A percentile compares a stretch with the other conserved stretches of the same genome.
phyloP scores from a whole-genome alignment of 2,113 vertebrate genomes.

The Charadrius vociferus region DNA sequence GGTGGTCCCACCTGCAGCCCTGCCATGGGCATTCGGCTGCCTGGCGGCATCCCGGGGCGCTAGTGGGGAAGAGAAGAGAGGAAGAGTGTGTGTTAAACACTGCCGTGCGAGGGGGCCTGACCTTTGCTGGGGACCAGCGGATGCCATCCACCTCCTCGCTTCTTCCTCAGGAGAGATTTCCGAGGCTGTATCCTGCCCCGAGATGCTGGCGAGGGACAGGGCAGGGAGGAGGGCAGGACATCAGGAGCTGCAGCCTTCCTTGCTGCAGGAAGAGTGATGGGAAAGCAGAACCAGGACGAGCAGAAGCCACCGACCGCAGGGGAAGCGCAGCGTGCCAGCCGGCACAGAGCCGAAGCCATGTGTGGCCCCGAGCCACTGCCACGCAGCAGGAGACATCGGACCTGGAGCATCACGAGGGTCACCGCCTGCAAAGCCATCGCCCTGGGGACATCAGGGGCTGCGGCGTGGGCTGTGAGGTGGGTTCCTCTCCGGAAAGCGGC shows the following conservation, averaged over 20 bases:
- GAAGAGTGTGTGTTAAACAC: fast-evolving
- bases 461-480: fast-evolving
- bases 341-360: not conserved
- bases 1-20: constrained; percentile 84
- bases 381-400: fast-evolving
- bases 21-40: constrained; percentile 83
- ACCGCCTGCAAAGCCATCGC: not conserved
- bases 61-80: constrained; percentile 42
- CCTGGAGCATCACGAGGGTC: not conserved
- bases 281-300: not conserved
- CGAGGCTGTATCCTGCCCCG: fast-evolving
- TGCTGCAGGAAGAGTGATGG: not conserved
- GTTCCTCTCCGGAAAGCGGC: not conserved
- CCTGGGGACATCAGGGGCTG: not conserved
- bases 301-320: not conserved
- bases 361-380: not conserved
- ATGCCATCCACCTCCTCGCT: fast-evolving
- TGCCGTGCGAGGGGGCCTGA: fast-evolving
- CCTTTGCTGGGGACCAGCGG: not conserved
- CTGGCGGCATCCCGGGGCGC: constrained; percentile 87
- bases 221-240: not conserved
- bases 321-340: not conserved
- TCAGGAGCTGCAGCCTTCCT: not conserved
- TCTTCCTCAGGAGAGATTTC: not conserved
- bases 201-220: not conserved